Evolutionary conservation across 2,888 invertebrate genomes (phyloP).

Genomic region (Bellardia pandia): DNA sequence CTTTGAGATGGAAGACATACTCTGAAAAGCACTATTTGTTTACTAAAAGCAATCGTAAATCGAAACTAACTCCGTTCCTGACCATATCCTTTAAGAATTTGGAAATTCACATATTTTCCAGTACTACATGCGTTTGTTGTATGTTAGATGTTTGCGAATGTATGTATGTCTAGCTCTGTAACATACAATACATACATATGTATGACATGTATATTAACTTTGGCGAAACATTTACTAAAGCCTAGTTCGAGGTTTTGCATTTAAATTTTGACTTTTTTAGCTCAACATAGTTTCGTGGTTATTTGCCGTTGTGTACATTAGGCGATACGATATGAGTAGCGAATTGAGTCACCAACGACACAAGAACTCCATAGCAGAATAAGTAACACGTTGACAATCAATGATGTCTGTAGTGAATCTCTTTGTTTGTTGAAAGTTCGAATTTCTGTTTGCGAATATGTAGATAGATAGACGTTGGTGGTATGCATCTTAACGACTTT

Average conservation of each 20-base stretch:
- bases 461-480: conserved; percentile 10
- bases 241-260: conserved; percentile 70
- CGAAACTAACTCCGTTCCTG: conserved; percentile 5
- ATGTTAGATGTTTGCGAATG: neutral
- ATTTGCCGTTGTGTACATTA: conserved; percentile 31
- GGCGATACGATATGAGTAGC: conserved; percentile 53
- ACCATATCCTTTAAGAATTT: neutral
- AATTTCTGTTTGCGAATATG: conserved; percentile 4
- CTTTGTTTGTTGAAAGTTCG: conserved; percentile 14
- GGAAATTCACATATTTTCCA: neutral
- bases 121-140: neutral
- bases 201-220: conserved; percentile 66
- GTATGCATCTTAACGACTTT: conserved; percentile 66
- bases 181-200: conserved; percentile 8
- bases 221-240: conserved; percentile 69
- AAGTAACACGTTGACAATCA: conserved; percentile 48
- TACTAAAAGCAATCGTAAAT: no score
- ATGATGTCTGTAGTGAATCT: conserved; percentile 14
- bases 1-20: no score
- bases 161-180: neutral
- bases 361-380: neutral
- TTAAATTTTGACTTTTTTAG: conserved; percentile 62
- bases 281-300: conserved; percentile 38
- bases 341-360: conserved; percentile 54
- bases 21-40: no score